Percentiles rank a stretch among this genome's conserved stretches.
Conservation (phyloP, 2,888 invertebrate species). For the Endomychus coccineus region DNA sequence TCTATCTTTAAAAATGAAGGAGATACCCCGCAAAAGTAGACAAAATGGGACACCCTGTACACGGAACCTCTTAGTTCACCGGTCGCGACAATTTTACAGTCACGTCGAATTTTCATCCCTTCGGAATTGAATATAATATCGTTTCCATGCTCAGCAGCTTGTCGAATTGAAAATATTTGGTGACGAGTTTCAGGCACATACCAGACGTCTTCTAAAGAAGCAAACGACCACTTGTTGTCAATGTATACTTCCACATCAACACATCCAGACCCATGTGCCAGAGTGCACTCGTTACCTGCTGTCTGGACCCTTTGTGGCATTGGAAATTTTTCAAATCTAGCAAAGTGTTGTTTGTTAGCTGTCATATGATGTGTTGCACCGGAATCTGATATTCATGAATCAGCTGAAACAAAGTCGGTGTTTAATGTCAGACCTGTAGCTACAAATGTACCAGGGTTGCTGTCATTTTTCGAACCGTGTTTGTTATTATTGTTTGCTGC, state of each 20-base stretch:
- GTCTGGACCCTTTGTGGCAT: constrained; percentile 16
- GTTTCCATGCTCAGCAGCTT: constrained; percentile 19
- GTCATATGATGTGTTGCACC: constrained; percentile 17
- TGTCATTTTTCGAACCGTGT: constrained; percentile 6
- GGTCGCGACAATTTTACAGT: constrained; percentile 19
- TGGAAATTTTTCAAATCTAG: constrained; percentile 14
- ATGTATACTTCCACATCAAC: constrained; percentile 12
- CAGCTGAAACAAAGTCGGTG: constrained; percentile 14
- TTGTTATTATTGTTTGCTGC: constrained; percentile 8
- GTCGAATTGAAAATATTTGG: constrained; percentile 22
- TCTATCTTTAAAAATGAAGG: too few species aligned
- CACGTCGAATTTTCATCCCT: constrained; percentile 16
- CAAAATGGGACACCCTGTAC: too few species aligned
- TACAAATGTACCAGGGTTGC: too few species aligned
- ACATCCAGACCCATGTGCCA: constrained; percentile 14
- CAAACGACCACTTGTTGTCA: constrained; percentile 14
- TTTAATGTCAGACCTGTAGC: constrained; percentile 15
- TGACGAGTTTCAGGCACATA: constrained; percentile 16
- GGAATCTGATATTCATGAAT: constrained; percentile 21
- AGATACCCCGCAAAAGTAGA: too few species aligned
- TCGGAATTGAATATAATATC: constrained; percentile 14
- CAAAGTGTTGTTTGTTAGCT: constrained; percentile 15
- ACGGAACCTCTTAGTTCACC: constrained; percentile 16
- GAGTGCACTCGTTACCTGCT: constrained; percentile 15
- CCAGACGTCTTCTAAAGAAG: constrained; percentile 16